Evolutionary conservation across 92 coral and sea anemone genomes (phyloP).

Genomic region (Epizoanthus stellaris): DNA sequence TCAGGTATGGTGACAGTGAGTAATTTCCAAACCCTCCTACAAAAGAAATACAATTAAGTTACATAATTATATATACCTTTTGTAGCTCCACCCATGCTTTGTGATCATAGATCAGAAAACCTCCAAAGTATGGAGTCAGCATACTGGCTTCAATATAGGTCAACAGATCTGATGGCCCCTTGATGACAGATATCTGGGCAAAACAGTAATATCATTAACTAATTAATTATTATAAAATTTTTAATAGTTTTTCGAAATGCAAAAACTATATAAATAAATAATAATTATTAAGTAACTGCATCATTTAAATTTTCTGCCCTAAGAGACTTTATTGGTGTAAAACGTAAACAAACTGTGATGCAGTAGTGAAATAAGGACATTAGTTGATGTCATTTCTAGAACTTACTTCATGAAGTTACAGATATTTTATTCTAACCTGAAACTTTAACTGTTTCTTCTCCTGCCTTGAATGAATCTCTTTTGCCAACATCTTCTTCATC

Average conservation of each 20-base stretch:
- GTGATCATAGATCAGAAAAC: conserved; percentile 74
- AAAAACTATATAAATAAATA: too few species aligned
- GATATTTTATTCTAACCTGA: conserved; percentile 58
- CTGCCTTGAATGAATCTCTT: conserved; percentile 70
- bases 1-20: too few species aligned
- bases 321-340: too few species aligned
- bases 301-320: too few species aligned
- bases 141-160: conserved; percentile 76
- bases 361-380: too few species aligned
- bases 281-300: too few species aligned
- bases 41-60: too few species aligned
- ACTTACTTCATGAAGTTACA: neutral
- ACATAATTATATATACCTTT: conserved; percentile 62
- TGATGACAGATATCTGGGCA: conserved; percentile 66
- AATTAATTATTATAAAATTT: neutral
- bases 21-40: too few species aligned
- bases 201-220: neutral
- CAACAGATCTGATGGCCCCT: conserved; percentile 73
- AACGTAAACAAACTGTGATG: too few species aligned
- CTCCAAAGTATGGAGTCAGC: conserved; percentile 80
- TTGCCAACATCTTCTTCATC: conserved; percentile 74
- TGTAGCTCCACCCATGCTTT: conserved; percentile 85
- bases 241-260: too few species aligned
- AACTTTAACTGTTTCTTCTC: conserved; percentile 60
- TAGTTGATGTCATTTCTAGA: neutral